A percentile compares a stretch with the other conserved stretches of the same genome.
Conservation (phyloP, 2,113 vertebrate genomes). For the Formicarius rufipectus region DNA sequence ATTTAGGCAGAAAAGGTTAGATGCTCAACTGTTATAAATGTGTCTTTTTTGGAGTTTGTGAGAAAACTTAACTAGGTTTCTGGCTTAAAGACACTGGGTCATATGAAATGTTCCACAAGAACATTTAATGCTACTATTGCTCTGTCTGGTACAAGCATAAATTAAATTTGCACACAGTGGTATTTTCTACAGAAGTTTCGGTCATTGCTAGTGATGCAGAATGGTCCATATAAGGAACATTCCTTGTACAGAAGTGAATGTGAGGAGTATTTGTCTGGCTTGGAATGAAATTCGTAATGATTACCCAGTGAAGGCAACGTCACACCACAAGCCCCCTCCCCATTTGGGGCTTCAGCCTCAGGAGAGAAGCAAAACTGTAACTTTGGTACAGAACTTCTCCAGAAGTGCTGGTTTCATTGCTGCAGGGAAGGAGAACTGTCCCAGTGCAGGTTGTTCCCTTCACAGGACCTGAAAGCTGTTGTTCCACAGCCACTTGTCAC, state of each 20-base stretch:
- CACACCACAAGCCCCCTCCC: background rate
- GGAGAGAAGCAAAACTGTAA: conserved; percentile 40
- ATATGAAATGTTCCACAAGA: background rate
- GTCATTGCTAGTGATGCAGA: background rate
- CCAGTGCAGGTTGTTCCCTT: background rate
- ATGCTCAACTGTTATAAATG: background rate
- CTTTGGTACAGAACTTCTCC: background rate
- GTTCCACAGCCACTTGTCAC: background rate
- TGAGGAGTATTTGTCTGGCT: background rate
- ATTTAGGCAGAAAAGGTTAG: background rate
- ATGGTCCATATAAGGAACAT: background rate
- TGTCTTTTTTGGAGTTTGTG: background rate
- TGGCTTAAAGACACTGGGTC: background rate
- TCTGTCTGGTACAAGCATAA: background rate
- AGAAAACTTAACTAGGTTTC: background rate
- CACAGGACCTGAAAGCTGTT: background rate
- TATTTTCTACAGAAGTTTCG: background rate
- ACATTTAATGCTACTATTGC: background rate
- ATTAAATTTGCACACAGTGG: background rate
- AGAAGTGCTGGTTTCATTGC: background rate
- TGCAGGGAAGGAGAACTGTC: conserved; percentile 23
- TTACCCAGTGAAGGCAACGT: background rate
- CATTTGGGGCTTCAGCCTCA: background rate
- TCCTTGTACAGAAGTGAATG: background rate
- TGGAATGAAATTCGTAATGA: background rate